Evolutionary conservation across 2,888 invertebrate species (phyloP).

Genomic region (Maniola hyperantus): DNA sequence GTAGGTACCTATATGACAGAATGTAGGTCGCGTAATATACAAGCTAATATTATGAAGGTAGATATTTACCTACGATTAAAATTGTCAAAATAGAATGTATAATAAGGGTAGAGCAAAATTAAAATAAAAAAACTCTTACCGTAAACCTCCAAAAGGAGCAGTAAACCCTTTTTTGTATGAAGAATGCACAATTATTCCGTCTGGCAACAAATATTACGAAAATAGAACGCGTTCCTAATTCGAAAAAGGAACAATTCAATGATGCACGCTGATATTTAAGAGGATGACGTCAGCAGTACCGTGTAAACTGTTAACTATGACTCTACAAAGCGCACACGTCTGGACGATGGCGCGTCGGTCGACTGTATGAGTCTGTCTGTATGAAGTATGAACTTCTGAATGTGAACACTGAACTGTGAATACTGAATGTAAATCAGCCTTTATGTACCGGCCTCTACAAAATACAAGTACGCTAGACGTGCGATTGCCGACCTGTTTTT

Average conservation of each 20-base stretch:
- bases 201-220: slow-evolving; percentile 25
- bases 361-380: too few species aligned
- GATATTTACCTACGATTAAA: too few species aligned
- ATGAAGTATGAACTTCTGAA: slow-evolving; percentile 19
- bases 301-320: neutral
- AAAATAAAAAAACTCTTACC: slow-evolving; percentile 28
- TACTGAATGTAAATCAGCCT: slow-evolving; percentile 13
- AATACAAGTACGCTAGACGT: neutral
- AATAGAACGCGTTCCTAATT: slow-evolving; percentile 20
- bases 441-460: neutral
- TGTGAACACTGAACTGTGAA: too few species aligned
- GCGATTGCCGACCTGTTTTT: neutral
- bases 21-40: too few species aligned
- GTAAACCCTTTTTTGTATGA: slow-evolving; percentile 20
- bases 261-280: slow-evolving; percentile 23
- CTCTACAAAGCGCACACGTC: slow-evolving; percentile 33
- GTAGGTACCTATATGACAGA: too few species aligned
- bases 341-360: slow-evolving; percentile 30
- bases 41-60: too few species aligned
- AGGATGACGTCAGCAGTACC: slow-evolving; percentile 28
- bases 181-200: slow-evolving; percentile 22
- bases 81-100: too few species aligned
- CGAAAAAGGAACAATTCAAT: slow-evolving; percentile 18
- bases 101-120: neutral
- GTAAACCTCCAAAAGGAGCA: slow-evolving; percentile 24